Percentiles rank a stretch among this genome's conserved stretches.
Conservation (phyloP, 2,113 vertebrate genomes). For the Lathamus discolor region DNA sequence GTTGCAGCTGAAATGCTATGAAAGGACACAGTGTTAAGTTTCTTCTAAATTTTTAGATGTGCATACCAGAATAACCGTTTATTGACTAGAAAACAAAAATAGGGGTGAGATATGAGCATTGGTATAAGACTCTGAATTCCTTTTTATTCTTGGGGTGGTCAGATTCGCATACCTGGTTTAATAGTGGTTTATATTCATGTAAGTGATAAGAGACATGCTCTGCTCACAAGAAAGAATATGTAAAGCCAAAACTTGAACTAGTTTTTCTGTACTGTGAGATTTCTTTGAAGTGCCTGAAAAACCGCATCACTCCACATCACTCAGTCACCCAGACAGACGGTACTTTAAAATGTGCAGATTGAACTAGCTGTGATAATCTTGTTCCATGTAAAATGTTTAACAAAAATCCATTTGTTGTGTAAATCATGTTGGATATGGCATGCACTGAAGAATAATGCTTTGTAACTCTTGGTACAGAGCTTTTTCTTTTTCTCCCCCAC, state of each 20-base stretch:
- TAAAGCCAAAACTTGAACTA: neutral
- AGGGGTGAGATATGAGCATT: neutral
- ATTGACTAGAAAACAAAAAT: neutral
- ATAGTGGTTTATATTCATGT: neutral
- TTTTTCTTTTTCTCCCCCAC: neutral
- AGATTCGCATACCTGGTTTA: neutral
- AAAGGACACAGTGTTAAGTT: neutral
- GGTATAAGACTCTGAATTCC: neutral
- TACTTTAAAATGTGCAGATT: slow-evolving; percentile 1
- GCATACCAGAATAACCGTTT: neutral
- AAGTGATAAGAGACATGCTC: neutral
- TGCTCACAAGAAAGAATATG: neutral
- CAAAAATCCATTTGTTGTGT: slow-evolving; percentile 49
- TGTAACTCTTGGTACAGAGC: neutral
- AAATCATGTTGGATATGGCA: slow-evolving; percentile 41
- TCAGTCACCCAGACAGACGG: neutral
- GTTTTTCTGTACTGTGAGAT: neutral
- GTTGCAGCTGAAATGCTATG: neutral
- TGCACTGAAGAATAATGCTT: slow-evolving; percentile 14
- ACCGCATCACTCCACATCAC: neutral
- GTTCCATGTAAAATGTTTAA: slow-evolving; percentile 45
- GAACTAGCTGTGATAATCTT: slow-evolving; percentile 13
- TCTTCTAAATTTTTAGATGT: neutral
- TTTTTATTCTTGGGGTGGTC: neutral
- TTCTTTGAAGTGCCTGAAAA: neutral